Evolutionary conservation across 2,888 invertebrate genomes (phyloP), one percentile per base, ranked within the genome.

Genomic region (Drosophila paranaensis): DNA sequence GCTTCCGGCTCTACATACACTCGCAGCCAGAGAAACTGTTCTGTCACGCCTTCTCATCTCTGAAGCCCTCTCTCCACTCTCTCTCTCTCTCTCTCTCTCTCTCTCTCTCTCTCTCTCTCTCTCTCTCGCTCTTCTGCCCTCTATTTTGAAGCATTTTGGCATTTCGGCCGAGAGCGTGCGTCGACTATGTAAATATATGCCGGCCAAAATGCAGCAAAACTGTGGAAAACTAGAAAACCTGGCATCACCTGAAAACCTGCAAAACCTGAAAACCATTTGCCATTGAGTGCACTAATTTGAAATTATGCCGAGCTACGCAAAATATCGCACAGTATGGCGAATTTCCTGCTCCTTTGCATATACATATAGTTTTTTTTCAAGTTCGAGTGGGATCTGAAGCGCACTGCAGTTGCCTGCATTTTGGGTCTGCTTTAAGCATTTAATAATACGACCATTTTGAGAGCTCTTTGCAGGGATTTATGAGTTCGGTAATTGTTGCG

Each of bases 271-370:
- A 77, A 71, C 73, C 77, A 73, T 77, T 76, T 76, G 79, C 88
- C 88, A 84, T 85, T 85, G 79, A 88, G 82, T 84, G 88, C 81
- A 87, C 85, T 84, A 84, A 84, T 84, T 84, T 85, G 79, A 88
- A 87, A 84, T 84, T 84, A 84, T 81, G 78, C 78, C 69, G 61
- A 79, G 76, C 57, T 79, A 76, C 60, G 78, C 78, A 76, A 76
- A 71, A 71, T 71, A 77, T 77, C 61, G 77, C 68, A 68, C 46
- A 68, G 61, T 58, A 75, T 64, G 67, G 53, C 46, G 55, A 75
- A 40, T 54, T 40, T 54, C 27, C 54, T 16, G 11, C 27, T 54
- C 3, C 54, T 40, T 50, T 33, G 6, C 33, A 13, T 9, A 16
- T 6, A 13, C 13, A 30, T 48, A 11, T 53, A 1, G 20, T 25